Conservation (phyloP, 1,140 invertebrate species). For the Anastrepha ludens region DNA sequence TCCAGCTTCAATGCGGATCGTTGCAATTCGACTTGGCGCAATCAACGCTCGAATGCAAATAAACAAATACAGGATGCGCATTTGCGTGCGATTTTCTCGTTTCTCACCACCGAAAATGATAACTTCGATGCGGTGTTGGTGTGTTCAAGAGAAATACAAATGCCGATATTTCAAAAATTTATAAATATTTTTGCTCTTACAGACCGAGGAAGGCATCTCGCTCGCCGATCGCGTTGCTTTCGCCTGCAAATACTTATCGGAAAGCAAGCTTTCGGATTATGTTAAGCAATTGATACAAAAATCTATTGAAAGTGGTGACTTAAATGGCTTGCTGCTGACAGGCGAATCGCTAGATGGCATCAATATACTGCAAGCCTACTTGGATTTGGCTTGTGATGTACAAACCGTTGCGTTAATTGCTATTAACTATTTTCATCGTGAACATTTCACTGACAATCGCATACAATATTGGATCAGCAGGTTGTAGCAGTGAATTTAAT, state of each 20-base stretch:
- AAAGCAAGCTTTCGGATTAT: slow-evolving; percentile 86
- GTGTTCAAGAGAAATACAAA: slow-evolving; percentile 68
- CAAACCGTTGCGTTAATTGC: slow-evolving; percentile 91
- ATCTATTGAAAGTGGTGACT: slow-evolving; percentile 85
- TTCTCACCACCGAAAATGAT: slow-evolving; percentile 88
- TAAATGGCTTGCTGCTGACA: slow-evolving; percentile 91
- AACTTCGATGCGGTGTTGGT: slow-evolving; percentile 89
- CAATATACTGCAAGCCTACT: slow-evolving; percentile 89
- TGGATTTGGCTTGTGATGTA: slow-evolving; percentile 93
- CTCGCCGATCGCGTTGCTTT: slow-evolving; percentile 95
- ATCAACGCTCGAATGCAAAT: slow-evolving; percentile 83
- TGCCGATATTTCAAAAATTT: slow-evolving; percentile 33
- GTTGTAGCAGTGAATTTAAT: slow-evolving; percentile 67
- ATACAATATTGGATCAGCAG: slow-evolving; percentile 85
- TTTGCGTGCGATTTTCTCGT: slow-evolving; percentile 92
- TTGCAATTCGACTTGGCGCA: slow-evolving; percentile 86
- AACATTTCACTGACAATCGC: slow-evolving; percentile 79
- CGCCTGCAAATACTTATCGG: slow-evolving; percentile 91
- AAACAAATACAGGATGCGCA: slow-evolving; percentile 89
- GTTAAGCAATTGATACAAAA: slow-evolving; percentile 82
- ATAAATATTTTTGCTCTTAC: slow-evolving; percentile 64
- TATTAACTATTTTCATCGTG: slow-evolving; percentile 82
- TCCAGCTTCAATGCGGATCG: slow-evolving; percentile 89
- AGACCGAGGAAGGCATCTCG: slow-evolving; percentile 87
- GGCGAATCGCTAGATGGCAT: slow-evolving; percentile 85